Base-by-base conservation (phyloP, 2,113 vertebrate genomes). In the Zosterops hypoxanthus region DNA sequence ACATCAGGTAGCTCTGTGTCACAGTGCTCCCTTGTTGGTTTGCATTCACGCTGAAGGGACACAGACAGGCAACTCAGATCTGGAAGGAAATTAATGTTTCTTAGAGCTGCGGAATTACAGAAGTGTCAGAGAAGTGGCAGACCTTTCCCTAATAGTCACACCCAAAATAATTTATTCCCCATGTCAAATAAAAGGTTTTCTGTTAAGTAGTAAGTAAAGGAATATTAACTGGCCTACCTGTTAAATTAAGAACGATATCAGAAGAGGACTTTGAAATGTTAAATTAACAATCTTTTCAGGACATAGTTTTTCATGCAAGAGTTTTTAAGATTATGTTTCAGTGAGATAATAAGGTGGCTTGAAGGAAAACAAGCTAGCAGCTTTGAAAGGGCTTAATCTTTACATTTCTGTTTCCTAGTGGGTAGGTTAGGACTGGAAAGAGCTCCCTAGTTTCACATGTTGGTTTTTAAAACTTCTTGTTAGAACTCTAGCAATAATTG, bases 381-480 rank as follows among this genome's bases (percentile, higher is more conserved):
- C n/a, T 90, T 81, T 96, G 52, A 86, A 93, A 86, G 31, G 59
- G 15, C 41, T 71, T 88, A 34, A 82, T 85, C 20, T 86, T 82
- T 65, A 10, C 17, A 52, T 88, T 85, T 75, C n/a, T 89, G 42
- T 64, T 96, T 86, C 44, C 65, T 82, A 64, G 41, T 0, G 4
- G 28, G 33, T 73, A 72, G 76, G 15, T 89, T 66, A 80, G 36
- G 46, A 46, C 34, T 57, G n/a, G 57, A 87, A 91, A 91, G 33
- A 86, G 28, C 9, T 82, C n/a, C 33, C 33, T 49, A 34, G 72
- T 86, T 90, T 81, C 68, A 75, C 24, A 29, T 71, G 60, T 46
- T 6, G 5, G 21, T 59, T 92, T 96, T 93, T 68, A 88, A 82
- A 95, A 90, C 72, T 75, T 90, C 11, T 73, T 84, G 39, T 86